Evolutionary conservation across 2,113 vertebrate genomes (phyloP).

Genomic region (Myodes glareolus): DNA sequence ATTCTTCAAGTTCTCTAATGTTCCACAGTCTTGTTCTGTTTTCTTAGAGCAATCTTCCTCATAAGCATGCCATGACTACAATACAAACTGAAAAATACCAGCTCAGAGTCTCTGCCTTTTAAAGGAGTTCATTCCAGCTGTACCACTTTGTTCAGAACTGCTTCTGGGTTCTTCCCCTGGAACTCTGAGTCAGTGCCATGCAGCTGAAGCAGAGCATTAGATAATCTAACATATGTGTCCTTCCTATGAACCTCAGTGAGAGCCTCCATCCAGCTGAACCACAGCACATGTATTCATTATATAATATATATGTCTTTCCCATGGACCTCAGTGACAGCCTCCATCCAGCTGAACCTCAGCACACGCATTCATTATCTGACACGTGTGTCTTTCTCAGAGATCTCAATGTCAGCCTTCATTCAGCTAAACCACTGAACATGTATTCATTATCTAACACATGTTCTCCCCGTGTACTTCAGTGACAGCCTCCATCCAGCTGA

Average conservation of each 20-base stretch:
- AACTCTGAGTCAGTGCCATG: rapidly evolving
- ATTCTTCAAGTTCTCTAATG: neutral
- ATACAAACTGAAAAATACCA: neutral
- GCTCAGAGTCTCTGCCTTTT: rapidly evolving
- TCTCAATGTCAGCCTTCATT: too few relatives aligned
- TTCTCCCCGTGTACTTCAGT: neutral
- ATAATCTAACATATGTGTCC: neutral
- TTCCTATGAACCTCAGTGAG: neutral
- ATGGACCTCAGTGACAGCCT: rapidly evolving
- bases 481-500: neutral
- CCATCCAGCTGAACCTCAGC: neutral
- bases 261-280: neutral
- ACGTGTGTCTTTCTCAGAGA: too few relatives aligned
- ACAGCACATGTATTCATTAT: neutral
- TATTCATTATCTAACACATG: too few relatives aligned
- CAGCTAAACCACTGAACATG: too few relatives aligned
- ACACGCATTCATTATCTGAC: neutral
- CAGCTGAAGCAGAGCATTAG: neutral
- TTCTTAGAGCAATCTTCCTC: neutral
- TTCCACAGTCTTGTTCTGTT: neutral
- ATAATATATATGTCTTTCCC: neutral
- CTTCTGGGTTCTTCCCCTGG: neutral
- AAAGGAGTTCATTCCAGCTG: too few relatives aligned
- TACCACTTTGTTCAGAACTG: rapidly evolving
- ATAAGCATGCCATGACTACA: neutral